Evolutionary conservation across 2,888 invertebrate genomes (phyloP), one percentile per base, ranked within the genome.

Genomic region (Cremastobaeus sp.): DNA sequence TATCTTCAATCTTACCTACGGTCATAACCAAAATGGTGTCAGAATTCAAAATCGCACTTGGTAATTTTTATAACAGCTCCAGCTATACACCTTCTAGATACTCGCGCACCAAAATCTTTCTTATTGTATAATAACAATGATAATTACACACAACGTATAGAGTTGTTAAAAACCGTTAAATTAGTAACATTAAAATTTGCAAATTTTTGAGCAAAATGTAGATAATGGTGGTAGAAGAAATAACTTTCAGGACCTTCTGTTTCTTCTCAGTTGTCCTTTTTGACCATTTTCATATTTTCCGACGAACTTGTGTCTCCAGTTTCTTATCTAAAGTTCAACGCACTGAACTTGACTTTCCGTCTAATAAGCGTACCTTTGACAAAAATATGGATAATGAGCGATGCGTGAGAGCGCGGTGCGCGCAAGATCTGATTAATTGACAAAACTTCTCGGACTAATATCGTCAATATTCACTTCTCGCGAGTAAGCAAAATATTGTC

Each of bases 291-390:
- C n/a, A n/a, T n/a, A n/a, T n/a, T n/a, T n/a, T n/a, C n/a, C n/a
- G n/a, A n/a, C n/a, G n/a, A n/a, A n/a, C n/a, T n/a, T n/a, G n/a
- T 45, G 64, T 64, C 64, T 18, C 39, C 45, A 18, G 11, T 32
- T 28, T 41, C 17, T 8, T 43, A n/a, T n/a, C 34, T 45, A 50
- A 25, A 55, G 47, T 48, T 60, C 47, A 55, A 70, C 41, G 39
- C 69, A 70, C 60, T 62, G 48, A 69, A 70, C 60, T 70, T 21
- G 65, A 64, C 48, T 64, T 43, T 62, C 57, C 60, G 71, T 65
- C 71, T 65, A 52, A 71, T 55, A 50, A 52, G 35, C 64, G 57
- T 65, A 71, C 64, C 64, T 65, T 64, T 17, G 37, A 68, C 32
- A 30, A 57, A 47, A 62, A 47, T 54, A 45, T 30, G 37, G 34